Evolutionary conservation across 1,140 invertebrate genomes (phyloP).

Genomic region (Aphelinus atriplicis): DNA sequence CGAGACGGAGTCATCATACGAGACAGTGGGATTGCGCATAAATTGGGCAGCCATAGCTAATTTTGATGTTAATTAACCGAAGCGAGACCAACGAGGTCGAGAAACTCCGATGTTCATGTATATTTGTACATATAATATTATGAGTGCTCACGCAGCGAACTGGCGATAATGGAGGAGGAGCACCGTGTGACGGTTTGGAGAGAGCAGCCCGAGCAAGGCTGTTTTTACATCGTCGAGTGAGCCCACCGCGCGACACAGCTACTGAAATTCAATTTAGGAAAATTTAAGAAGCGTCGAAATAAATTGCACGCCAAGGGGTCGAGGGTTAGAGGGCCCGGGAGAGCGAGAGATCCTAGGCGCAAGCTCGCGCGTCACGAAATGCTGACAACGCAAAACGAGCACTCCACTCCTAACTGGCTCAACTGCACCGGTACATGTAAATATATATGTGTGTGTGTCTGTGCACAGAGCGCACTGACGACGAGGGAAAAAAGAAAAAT

Average conservation of each 20-base stretch:
- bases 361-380: slow-evolving; percentile 4
- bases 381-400: slow-evolving; percentile 35
- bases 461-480: too few relatives aligned
- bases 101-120: neutral
- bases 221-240: too few relatives aligned
- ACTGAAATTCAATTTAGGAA: slow-evolving; percentile 28
- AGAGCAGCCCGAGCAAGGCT: too few relatives aligned
- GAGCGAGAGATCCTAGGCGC: neutral
- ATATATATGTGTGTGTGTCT: too few relatives aligned
- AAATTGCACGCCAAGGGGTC: slow-evolving; percentile 16
- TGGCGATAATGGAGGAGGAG: too few relatives aligned
- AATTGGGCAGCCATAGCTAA: slow-evolving; percentile 25
- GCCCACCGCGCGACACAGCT: neutral
- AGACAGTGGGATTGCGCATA: slow-evolving; percentile 24
- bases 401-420: too few relatives aligned
- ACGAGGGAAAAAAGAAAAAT: neutral
- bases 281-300: slow-evolving; percentile 28
- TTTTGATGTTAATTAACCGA: slow-evolving; percentile 35
- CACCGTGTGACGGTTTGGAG: too few relatives aligned
- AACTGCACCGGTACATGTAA: too few relatives aligned
- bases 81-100: neutral
- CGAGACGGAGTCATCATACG: slow-evolving; percentile 27
- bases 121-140: neutral
- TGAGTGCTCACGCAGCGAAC: too few relatives aligned
- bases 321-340: too few relatives aligned